These are phyloP conservation scores for Parnassius mnemosyne DNA, from an alignment of 2,888 invertebrate species.

Conservation along the genomic window DNA sequence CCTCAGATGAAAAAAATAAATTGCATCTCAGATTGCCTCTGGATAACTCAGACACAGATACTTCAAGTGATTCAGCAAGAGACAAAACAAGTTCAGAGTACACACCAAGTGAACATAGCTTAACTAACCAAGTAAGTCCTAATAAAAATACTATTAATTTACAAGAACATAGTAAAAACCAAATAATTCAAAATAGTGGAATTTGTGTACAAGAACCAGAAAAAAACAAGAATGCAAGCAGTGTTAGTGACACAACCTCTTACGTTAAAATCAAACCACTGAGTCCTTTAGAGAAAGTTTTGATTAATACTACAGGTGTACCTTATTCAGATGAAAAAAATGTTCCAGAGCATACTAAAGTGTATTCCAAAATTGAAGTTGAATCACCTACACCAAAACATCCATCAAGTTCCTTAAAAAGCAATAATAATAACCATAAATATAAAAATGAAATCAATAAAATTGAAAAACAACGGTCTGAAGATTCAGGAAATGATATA, in stretches of 20 bases:
- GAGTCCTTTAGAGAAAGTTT: constrained; percentile 52
- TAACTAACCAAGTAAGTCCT: constrained; percentile 32
- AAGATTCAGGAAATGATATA: constrained; percentile 47
- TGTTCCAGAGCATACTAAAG: constrained; percentile 21
- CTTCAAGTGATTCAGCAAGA: constrained; percentile 67
- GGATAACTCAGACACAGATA: constrained; percentile 73
- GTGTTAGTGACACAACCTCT: constrained; percentile 70
- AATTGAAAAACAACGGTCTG: constrained; percentile 39
- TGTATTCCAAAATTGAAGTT: constrained; percentile 33
- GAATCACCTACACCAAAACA: constrained; percentile 44
- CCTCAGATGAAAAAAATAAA: constrained; percentile 72
- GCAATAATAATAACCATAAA: constrained; percentile 30
- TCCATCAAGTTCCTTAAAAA: constrained; percentile 40
- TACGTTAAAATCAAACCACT: constrained; percentile 67
- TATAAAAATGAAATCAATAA: constrained; percentile 37
- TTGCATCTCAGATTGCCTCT: constrained; percentile 61
- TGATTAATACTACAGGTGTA: constrained; percentile 57
- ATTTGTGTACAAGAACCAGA: constrained; percentile 44
- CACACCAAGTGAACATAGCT: constrained; percentile 62
- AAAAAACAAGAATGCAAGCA: constrained; percentile 47
- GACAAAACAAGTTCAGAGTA: constrained; percentile 72
- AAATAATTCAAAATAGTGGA: constrained; percentile 18
- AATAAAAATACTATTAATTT: constrained; percentile 28
- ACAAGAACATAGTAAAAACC: constrained; percentile 19
- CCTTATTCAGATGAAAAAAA: constrained; percentile 42